A percentile compares a stretch with the other conserved stretches of the same genome.
Conservation (phyloP, 2,888 invertebrate genomes). For the Dendrolimus pini region DNA sequence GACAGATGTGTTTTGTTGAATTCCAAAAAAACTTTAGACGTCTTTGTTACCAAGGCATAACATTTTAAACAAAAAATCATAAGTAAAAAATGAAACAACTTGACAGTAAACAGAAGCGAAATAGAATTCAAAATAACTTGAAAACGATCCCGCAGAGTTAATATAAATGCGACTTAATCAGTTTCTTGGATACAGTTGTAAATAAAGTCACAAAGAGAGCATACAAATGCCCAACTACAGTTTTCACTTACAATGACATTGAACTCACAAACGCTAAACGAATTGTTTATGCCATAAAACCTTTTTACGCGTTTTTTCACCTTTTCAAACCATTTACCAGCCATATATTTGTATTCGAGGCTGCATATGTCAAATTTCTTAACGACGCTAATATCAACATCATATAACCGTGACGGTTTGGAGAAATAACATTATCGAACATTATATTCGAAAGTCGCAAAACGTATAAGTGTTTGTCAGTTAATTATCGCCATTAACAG, state of each 20-base stretch:
- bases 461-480: conserved; percentile 40
- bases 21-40: too few species aligned
- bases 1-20: too few species aligned
- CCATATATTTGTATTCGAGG: neutral
- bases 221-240: neutral
- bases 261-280: neutral
- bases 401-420: neutral
- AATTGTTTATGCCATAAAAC: conserved; percentile 1
- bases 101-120: too few species aligned
- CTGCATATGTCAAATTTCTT: neutral
- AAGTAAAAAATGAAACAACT: too few species aligned
- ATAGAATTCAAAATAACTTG: too few species aligned
- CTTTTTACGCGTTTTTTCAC: conserved; percentile 14
- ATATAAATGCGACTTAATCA: neutral
- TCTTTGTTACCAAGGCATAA: too few species aligned
- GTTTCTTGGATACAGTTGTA: neutral
- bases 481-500: conserved; percentile 46
- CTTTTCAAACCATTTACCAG: neutral
- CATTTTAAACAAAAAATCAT: too few species aligned
- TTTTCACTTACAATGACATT: neutral
- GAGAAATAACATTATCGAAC: conserved; percentile 24
- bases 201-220: neutral
- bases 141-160: too few species aligned
- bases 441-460: conserved; percentile 45
- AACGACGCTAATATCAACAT: neutral